phyloP scores from a whole-genome alignment of 2,797 vertebrate genomes.

The Chaetodon trifasciatus region DNA sequence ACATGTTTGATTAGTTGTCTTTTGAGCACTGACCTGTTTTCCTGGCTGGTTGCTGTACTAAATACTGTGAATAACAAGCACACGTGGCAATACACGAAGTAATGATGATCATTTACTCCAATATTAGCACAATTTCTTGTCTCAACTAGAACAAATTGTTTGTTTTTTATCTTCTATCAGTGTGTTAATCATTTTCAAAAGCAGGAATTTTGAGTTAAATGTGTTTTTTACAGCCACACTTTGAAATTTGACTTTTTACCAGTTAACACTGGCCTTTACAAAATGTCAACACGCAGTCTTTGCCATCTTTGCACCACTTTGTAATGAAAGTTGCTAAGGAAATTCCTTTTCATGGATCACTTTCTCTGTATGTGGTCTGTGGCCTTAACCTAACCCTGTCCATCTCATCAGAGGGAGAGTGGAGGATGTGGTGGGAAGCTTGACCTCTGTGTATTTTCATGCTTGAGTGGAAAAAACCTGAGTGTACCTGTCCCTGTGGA shows the following conservation, averaged over 20 bases:
- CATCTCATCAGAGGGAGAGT: slow-evolving; percentile 62
- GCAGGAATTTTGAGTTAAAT: background rate
- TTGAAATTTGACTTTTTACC: background rate
- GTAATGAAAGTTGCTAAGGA: slow-evolving; percentile 12
- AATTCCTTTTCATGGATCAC: slow-evolving; percentile 54
- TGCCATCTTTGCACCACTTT: slow-evolving; percentile 20
- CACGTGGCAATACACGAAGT: background rate
- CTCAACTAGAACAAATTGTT: background rate
- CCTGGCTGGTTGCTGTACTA: background rate
- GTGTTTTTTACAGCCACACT: background rate
- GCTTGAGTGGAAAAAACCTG: slow-evolving; percentile 75
- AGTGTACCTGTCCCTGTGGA: slow-evolving; percentile 76
- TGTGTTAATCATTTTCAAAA: background rate
- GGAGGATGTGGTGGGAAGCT: slow-evolving; percentile 62
- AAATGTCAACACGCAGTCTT: slow-evolving; percentile 1
- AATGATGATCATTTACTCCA: background rate
- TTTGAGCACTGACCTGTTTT: background rate
- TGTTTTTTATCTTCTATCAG: background rate
- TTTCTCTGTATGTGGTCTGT: slow-evolving; percentile 43
- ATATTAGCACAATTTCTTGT: background rate
- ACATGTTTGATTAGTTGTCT: slow-evolving; percentile 7
- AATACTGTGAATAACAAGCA: background rate
- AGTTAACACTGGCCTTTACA: background rate
- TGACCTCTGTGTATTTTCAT: slow-evolving; percentile 79
- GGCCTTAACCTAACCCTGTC: slow-evolving; percentile 58